Conservation (phyloP, 2,797 vertebrate genomes). For the Halcyon chelicuti region DNA sequence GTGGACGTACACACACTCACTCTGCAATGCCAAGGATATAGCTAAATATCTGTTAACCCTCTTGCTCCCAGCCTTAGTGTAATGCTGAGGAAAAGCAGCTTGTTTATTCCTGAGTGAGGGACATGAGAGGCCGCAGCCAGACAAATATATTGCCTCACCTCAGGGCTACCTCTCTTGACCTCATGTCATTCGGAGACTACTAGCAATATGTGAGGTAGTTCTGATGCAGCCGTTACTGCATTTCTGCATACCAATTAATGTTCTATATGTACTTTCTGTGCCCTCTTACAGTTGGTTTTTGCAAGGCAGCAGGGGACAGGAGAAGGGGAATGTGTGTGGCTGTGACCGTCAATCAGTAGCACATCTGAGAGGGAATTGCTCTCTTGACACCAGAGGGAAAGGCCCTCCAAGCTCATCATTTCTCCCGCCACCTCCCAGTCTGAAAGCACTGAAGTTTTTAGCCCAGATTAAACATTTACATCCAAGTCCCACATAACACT, state of each 20-base stretch:
- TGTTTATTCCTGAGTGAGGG: neutral
- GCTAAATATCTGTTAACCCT: neutral
- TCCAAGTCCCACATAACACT: neutral
- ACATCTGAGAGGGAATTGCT: neutral
- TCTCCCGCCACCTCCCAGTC: neutral
- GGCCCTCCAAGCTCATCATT: neutral
- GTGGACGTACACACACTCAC: neutral
- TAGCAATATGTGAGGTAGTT: neutral
- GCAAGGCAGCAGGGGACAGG: neutral
- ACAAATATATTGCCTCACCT: neutral
- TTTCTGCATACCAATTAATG: neutral
- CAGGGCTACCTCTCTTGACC: neutral
- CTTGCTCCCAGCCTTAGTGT: neutral
- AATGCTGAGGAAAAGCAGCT: neutral
- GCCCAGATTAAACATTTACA: neutral
- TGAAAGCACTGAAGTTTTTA: neutral
- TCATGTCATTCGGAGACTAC: neutral
- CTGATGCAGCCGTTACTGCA: neutral
- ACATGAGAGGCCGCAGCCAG: neutral
- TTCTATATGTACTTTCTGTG: neutral
- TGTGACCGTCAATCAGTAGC: neutral
- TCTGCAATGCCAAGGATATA: neutral
- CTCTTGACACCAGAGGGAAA: neutral
- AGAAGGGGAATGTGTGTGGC: neutral
- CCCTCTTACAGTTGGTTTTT: neutral